These are phyloP conservation scores for Conus canariensis DNA, from an alignment of 2,888 invertebrate genomes.

Conservation along the genomic window DNA sequence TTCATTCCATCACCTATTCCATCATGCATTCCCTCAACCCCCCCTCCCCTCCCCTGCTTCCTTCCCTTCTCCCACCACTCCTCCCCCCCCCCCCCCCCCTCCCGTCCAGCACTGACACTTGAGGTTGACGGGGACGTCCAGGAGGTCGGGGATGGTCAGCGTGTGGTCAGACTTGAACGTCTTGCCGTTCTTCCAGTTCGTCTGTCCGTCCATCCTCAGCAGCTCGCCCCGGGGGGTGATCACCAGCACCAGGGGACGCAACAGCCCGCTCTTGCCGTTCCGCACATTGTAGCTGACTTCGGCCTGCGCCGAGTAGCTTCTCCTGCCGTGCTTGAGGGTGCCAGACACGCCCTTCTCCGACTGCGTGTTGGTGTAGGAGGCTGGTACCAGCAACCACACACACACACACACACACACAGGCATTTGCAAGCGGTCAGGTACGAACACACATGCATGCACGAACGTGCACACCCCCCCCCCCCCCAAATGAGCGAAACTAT, in stretches of 20 bases:
- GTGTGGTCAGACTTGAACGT: slow-evolving; percentile 51
- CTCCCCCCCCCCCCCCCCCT: too few relatives aligned
- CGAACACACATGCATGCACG: not conserved
- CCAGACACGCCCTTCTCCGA: slow-evolving; percentile 54
- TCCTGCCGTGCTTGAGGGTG: slow-evolving; percentile 54
- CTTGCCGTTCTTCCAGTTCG: slow-evolving; percentile 55
- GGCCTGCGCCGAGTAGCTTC: slow-evolving; percentile 57
- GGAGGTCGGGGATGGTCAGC: slow-evolving; percentile 53
- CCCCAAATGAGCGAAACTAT: too few relatives aligned
- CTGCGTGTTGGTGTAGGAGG: slow-evolving; percentile 57
- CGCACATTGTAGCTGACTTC: slow-evolving; percentile 47
- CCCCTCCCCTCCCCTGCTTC: too few relatives aligned
- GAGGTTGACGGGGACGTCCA: slow-evolving; percentile 56
- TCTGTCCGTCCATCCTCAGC: slow-evolving; percentile 53
- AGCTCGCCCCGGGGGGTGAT: slow-evolving; percentile 58
- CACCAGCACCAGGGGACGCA: slow-evolving; percentile 56
- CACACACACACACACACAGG: not conserved
- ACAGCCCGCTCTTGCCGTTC: slow-evolving; percentile 38
- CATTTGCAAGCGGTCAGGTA: not conserved
- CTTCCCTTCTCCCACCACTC: too few relatives aligned
- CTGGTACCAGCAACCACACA: slow-evolving; percentile 46
- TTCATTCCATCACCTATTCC: too few relatives aligned
- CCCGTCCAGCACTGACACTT: slow-evolving; percentile 50
- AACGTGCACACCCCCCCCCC: too few relatives aligned
- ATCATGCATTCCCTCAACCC: too few relatives aligned